A percentile compares a stretch with the other conserved stretches of the same genome.
phyloP scores from a whole-genome alignment of 1,140 invertebrate species.

The Phymorhynchus buccinoides region DNA sequence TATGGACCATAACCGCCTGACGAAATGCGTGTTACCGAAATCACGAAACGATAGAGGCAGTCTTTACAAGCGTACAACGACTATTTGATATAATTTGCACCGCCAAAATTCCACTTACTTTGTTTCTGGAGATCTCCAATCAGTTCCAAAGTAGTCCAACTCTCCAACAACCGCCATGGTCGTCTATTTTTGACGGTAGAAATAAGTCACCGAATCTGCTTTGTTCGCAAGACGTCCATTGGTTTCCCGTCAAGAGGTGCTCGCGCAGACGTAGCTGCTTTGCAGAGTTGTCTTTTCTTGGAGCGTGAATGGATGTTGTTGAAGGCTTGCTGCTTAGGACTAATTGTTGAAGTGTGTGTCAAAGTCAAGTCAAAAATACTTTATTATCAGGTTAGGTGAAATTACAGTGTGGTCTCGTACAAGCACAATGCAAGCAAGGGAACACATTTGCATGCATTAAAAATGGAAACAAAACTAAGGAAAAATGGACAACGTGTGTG shows the following conservation, averaged over 20 bases:
- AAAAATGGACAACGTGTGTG: not conserved
- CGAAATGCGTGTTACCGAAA: not conserved
- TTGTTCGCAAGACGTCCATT: constrained; percentile 17
- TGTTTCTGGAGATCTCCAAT: not conserved
- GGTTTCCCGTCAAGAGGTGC: not conserved
- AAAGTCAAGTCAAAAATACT: too few species aligned
- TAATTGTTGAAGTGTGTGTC: too few species aligned
- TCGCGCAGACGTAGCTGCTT: constrained; percentile 18
- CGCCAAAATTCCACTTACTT: not conserved
- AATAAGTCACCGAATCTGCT: constrained; percentile 9
- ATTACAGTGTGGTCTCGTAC: not conserved
- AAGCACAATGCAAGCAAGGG: not conserved
- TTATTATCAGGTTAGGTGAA: too few species aligned
- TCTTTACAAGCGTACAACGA: not conserved
- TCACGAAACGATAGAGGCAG: not conserved
- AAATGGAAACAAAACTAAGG: not conserved
- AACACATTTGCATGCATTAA: not conserved
- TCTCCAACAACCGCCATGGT: constrained; percentile 1
- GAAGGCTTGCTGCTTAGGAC: not conserved
- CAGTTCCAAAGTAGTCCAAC: not conserved
- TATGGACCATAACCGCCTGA: not conserved
- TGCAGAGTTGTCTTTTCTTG: constrained; percentile 27
- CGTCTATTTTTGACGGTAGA: not conserved
- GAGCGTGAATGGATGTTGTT: not conserved
- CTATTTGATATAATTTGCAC: not conserved